Evolutionary conservation across 92 coral and sea anemone species (phyloP).

Genomic region (Phenganax marumi): DNA sequence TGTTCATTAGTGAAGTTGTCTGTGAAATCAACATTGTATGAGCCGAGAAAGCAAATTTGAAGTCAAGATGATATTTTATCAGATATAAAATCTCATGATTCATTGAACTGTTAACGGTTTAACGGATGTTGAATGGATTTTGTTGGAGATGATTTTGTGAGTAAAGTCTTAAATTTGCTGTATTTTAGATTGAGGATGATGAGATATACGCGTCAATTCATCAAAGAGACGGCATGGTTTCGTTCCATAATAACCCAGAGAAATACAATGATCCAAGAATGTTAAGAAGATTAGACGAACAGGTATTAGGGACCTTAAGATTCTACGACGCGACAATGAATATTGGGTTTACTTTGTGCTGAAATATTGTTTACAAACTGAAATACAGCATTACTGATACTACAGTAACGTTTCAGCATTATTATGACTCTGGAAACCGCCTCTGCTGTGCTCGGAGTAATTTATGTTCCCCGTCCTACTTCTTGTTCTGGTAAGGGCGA

Average conservation of each 20-base stretch:
- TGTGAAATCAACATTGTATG: too few relatives aligned
- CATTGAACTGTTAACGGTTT: too few relatives aligned
- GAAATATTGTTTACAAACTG: too few relatives aligned
- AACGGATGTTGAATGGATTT: background rate
- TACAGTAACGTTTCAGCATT: too few relatives aligned
- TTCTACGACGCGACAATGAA: too few relatives aligned
- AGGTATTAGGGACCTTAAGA: conserved; percentile 59
- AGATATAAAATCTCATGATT: too few relatives aligned
- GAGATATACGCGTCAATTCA: conserved; percentile 94
- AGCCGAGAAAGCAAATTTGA: too few relatives aligned
- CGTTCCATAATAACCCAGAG: conserved; percentile 92
- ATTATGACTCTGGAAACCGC: too few relatives aligned
- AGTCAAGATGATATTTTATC: background rate
- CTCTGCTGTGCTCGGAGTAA: background rate
- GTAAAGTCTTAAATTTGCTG: background rate
- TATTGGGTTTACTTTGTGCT: too few relatives aligned
- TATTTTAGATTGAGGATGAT: conserved; percentile 82
- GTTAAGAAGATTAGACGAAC: conserved; percentile 85
- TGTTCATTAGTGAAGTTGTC: too few relatives aligned
- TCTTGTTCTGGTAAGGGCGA: too few relatives aligned
- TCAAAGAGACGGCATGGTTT: conserved; percentile 98
- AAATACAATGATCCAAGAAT: conserved; percentile 94
- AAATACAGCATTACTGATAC: too few relatives aligned
- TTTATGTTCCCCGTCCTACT: background rate
- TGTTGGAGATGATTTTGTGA: background rate